Base-by-base conservation (phyloP, 2,113 vertebrate genomes). In the Peromyscus leucopus region DNA sequence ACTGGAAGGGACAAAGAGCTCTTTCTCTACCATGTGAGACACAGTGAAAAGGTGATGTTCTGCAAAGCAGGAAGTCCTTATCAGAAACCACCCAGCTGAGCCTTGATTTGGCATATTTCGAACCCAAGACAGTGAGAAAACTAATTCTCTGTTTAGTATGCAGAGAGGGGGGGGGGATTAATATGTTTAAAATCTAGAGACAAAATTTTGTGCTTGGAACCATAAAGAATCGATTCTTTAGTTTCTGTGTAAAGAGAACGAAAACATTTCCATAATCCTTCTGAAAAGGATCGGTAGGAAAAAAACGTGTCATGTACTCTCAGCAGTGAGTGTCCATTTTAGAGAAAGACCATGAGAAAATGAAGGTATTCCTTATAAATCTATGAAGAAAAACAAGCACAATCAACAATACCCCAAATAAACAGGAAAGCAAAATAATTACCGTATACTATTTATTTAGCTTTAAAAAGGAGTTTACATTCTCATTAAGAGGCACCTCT, bases 151-250 rank as follows among this genome's bases (percentile, higher is more conserved):
- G 13, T 75, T 79, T 65, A 93, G 21, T 8, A 83, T 51, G 57
- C 76, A 79, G n/a, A n/a, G n/a, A n/a, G n/a, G n/a, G n/a, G n/a
- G n/a, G n/a, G n/a, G n/a, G n/a, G n/a, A 72, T 36, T 59, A n/a
- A 61, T 39, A 67, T 78, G 46, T 55, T 94, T 96, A 80, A 75
- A 90, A 76, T 72, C 93, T 96, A 39, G 36, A 59, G 21, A 95
- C 46, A 93, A 94, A 80, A 6, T 80, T 74, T 39, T 78, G 51
- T 74, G 26, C 55, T 90, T 16, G 72, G 89, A 89, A 16, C n/a
- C 46, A 63, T 87, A 59, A 85, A 65, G 93, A 96, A 90, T 90
- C 28, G 46, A 87, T 79, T 67, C 0, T 84, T 86, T 91, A 33
- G 9, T 71, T 75, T 92, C 46, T 17, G 16, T 65, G 42, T 76